Evolutionary conservation across 1,140 invertebrate genomes (phyloP), one percentile per base, ranked within the genome.

Genomic region (Pseudachorutes palmiensis): DNA sequence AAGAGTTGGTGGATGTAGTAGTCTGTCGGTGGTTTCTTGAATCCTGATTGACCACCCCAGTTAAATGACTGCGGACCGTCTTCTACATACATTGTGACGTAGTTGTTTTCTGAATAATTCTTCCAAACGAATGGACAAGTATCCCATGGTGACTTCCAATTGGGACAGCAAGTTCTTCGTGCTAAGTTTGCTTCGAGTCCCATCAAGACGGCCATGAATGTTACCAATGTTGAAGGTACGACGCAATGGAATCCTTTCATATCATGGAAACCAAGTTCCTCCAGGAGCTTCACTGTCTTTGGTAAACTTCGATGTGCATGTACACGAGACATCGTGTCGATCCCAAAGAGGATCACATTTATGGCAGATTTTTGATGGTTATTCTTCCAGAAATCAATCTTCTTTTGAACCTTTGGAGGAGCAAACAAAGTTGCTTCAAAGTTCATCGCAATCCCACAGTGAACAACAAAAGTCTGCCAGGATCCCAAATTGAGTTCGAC

Each of bases 1-100:
- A 66, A 66, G 75, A 89, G 91, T 1, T 80, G 77, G 16, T 81
- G 67, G 51, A 80, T 71, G 66, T 81, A 82, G 66, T 80, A 78
- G 68, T 83, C 80, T 0, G 80, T 75, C 0, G 81, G 81, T 2
- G 75, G 74, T 12, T 74, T 65, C 5, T 75, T 71, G 67, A 82
- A 83, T 2, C 82, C 82, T 22, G 70, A 66, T 70, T 78, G 78
- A 0, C 72, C 63, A 68, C 79, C 81, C 62, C 81, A 81, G 73
- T 82, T 82, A 9, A 81, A 78, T 28, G 78, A 79, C 28, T 81
- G 81, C 24, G 69, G 68, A 1, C 76, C 75, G 66, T 83, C 82
- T 74, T 83, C 82, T 2, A 76, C 77, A 62, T 78, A 81, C 31
- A 81, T 74, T 16, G 82, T 83, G n/a, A 76, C 58, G 66, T 82